A percentile compares a stretch with the other conserved stretches of the same genome.
Evolutionary conservation across 2,113 vertebrate genomes (phyloP).

Genomic region (Rattus norvegicus): GRCr8 NC_086023.1:129493501-129494000

Average conservation of each 20-base stretch:
- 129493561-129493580: background rate
- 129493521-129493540: background rate
- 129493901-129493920: background rate
- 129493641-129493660: background rate
- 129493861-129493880: no score
- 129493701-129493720: background rate
- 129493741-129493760: no score
- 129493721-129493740: no score
- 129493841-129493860: background rate
- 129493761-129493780: no score
- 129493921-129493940: background rate
- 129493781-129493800: no score
- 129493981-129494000: background rate
- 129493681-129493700: background rate
- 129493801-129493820: background rate
- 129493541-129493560: background rate
- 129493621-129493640: background rate
- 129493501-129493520: background rate
- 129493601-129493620: background rate
- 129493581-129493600: background rate
- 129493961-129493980: constrained; percentile 54
- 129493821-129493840: background rate
- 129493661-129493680: background rate
- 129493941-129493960: background rate
- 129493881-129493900: background rate